Conservation (phyloP, 2,797 vertebrate species). For the Mormyrops boulengeri region DNA sequence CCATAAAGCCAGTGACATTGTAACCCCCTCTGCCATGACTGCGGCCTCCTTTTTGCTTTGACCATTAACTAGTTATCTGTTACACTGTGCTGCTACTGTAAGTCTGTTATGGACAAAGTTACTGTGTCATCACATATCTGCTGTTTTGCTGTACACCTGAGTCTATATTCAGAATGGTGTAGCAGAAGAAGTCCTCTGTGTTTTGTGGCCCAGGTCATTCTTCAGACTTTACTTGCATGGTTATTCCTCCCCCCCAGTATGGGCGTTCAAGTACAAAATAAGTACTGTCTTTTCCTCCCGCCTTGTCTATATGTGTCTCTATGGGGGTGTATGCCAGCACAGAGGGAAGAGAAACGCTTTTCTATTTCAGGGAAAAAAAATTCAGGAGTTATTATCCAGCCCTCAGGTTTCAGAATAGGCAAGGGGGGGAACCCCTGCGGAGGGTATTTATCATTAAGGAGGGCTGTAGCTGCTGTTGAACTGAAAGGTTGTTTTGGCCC, state of each 20-base stretch:
- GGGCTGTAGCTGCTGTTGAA: neutral
- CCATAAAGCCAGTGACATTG: neutral
- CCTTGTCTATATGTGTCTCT: constrained; percentile 2
- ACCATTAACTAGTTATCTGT: neutral
- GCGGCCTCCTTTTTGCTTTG: neutral
- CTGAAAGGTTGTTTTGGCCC: neutral
- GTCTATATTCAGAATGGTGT: neutral
- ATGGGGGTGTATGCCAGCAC: constrained; percentile 10
- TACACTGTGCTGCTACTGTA: neutral
- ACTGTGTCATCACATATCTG: neutral
- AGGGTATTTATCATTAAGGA: neutral
- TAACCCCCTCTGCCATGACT: neutral
- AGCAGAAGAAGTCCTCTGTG: neutral
- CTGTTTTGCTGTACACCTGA: neutral
- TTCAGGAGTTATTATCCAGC: neutral
- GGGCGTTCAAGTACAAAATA: neutral
- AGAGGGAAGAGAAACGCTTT: neutral
- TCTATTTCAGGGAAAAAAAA: constrained; percentile 18
- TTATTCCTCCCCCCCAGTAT: neutral
- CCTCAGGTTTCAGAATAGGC: neutral
- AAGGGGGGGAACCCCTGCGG: neutral
- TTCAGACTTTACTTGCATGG: neutral
- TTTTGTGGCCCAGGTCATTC: neutral
- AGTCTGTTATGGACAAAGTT: neutral
- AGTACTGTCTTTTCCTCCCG: neutral